Conservation (phyloP, 2,113 vertebrate genomes). For the Pyxicephalus adspersus region DNA sequence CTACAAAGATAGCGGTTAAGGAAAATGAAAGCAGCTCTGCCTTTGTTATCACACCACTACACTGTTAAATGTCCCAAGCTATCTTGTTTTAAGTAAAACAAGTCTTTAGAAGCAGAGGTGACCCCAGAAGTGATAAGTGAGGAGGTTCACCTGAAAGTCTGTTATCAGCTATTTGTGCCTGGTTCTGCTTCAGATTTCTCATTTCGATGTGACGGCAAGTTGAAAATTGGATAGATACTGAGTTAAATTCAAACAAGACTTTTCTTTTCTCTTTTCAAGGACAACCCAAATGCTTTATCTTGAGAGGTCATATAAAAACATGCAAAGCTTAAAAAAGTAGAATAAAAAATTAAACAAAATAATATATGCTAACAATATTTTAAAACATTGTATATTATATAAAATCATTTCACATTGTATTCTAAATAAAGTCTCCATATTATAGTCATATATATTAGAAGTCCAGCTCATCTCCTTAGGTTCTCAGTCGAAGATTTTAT, state of each 20-base stretch:
- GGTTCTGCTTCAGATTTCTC: constrained; percentile 77
- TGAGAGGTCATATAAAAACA: constrained; percentile 58
- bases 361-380: too few species aligned
- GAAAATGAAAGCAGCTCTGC: constrained; percentile 58
- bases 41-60: constrained; percentile 60
- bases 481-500: too few species aligned
- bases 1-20: constrained; percentile 42
- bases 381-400: too few species aligned
- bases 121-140: constrained; percentile 71
- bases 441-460: too few species aligned
- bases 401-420: too few species aligned
- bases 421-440: too few species aligned
- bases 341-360: fast-evolving
- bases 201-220: constrained; percentile 74
- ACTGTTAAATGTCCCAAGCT: constrained; percentile 66
- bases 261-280: constrained; percentile 69
- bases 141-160: constrained; percentile 71
- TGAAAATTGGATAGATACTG: constrained; percentile 78
- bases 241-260: constrained; percentile 68
- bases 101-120: constrained; percentile 78
- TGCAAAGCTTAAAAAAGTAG: constrained; percentile 50
- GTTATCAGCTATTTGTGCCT: constrained; percentile 75
- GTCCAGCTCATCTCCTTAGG: too few species aligned
- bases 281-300: constrained; percentile 62
- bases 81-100: constrained; percentile 73